Base-by-base conservation (phyloP, 2,888 invertebrate species). In the Phengaris alcon region DNA sequence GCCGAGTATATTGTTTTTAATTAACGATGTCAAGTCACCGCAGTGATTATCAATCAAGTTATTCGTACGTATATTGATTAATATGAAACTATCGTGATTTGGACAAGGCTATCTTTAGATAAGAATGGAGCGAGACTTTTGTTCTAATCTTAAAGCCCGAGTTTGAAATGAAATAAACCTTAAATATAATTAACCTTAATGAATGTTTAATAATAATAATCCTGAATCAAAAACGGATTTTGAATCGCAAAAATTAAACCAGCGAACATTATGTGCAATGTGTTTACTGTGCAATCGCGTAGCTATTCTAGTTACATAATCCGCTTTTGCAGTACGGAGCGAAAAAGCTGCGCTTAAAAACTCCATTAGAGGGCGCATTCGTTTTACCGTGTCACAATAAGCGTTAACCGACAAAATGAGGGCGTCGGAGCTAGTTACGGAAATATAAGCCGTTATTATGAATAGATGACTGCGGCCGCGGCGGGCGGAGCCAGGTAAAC, bases 381-480 rank as follows among this genome's bases (percentile, higher is more conserved):
- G 86, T 89, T 90, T 87, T 81, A 83, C 85, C 81, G 86, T 87
- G 88, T 86, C 88, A 90, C 89, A 91, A 90, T 91, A 87, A 87
- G 87, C 87, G 87, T 88, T 90, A 90, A 88, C 88, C 88, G 86
- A 88, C 88, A 87, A 90, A 91, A 90, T 88, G 87, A 89, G 88
- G 88, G 87, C 87, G 85, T 88, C 86, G 88, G 83, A 88, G 88
- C 89, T 89, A 91, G 89, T 91, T 91, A 90, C 86, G 88, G 88
- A 86, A 88, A 91, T 91, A 91, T 90, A 89, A 89, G 88, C 84
- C 82, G 87, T 88, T 89, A 89, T 88, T 89, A 90, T 90, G 88
- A 89, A 87, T 88, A 84, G 87, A 80, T 79, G 80, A 77, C 80
- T 80, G 80, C 75, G 35, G 35, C 22, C 22, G 22, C 35, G 79